Evolutionary conservation across 2,113 vertebrate genomes (phyloP), one percentile per base, ranked within the genome.

Genomic region (Siniperca chuatsi): DNA sequence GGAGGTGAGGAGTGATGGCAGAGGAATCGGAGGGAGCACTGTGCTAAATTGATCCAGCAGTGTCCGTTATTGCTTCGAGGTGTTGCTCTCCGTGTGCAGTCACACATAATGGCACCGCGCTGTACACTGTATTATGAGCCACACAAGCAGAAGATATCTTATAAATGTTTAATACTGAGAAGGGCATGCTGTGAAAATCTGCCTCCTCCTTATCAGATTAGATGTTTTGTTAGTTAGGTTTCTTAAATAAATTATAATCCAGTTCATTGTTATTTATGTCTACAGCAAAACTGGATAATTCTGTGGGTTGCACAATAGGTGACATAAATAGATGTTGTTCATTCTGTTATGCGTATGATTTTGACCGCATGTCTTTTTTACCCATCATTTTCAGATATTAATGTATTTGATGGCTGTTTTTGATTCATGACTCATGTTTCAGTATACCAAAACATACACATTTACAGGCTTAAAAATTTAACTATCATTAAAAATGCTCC

Each of bases 31-130:
- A 78, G 83, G 75, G 87, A 84, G 85, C 23, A 8, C 67, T 84
- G 84, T 16, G 75, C 77, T 90, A 90, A 91, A 94, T 92, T 87
- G 91, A 94, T 95, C 80, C 54, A 78, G 76, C 79, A 13, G 80
- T 79, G 89, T 85, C 89, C 60, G 82, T 91, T 92, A 88, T 92
- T 90, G 86, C 92, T 92, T 33, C 12, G 84, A 87, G 92, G 88
- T 79, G 89, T 79, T 74, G 89, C 87, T 87, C 76, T 70, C 76
- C 5, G 10, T 23, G 67, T 77, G 84, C 83, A 84, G 89, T 77
- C 85, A 81, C 90, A 86, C 85, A 83, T 80, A 90, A 90, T 70
- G 67, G 79, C 77, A 66, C n/a, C 0, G 15, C 1, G 8, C 75
- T 64, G 78, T 55, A 83, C 84, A 23, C 72, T 13, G 76, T 48